A percentile compares a stretch with the other conserved stretches of the same genome.
Conservation (phyloP, 2,113 vertebrate genomes). For the Ageneiosus marmoratus region DNA sequence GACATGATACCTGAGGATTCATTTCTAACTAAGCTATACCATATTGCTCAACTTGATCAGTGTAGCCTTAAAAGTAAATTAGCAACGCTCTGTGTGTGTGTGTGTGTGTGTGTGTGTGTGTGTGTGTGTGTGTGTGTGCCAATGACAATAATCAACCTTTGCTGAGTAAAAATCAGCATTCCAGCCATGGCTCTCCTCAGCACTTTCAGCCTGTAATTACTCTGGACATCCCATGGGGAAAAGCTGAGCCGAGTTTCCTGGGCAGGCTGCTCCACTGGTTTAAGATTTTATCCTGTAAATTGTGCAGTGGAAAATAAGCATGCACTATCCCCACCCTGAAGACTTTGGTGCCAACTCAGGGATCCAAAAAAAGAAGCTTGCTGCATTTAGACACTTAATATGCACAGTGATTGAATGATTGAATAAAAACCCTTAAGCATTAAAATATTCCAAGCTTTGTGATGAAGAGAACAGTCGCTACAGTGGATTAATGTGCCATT, state of each 20-base stretch:
- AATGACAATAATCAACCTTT: not conserved
- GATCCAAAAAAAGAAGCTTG: not conserved
- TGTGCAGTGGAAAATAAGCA: slow-evolving; percentile 26
- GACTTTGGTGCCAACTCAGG: not conserved
- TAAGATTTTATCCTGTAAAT: slow-evolving; percentile 46
- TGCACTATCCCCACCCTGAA: slow-evolving; percentile 1
- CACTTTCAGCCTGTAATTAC: slow-evolving; percentile 32
- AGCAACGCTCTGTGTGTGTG: too few species aligned
- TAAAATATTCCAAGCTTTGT: not conserved
- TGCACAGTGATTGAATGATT: not conserved
- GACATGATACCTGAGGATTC: not conserved
- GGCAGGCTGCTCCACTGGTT: slow-evolving; percentile 16
- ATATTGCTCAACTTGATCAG: not conserved
- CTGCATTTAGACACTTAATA: not conserved
- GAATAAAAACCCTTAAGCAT: too few species aligned
- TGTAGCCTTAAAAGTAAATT: not conserved
- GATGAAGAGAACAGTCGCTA: not conserved
- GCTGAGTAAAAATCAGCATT: not conserved
- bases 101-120: too few species aligned
- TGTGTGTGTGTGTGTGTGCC: too few species aligned
- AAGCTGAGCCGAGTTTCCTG: slow-evolving; percentile 26
- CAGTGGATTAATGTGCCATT: not conserved
- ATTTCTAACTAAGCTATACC: not conserved
- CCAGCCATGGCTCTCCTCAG: not conserved
- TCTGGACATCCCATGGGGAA: slow-evolving; percentile 7